Conservation (phyloP, 2,888 invertebrate genomes). For the Pogonocherus hispidulus region DNA sequence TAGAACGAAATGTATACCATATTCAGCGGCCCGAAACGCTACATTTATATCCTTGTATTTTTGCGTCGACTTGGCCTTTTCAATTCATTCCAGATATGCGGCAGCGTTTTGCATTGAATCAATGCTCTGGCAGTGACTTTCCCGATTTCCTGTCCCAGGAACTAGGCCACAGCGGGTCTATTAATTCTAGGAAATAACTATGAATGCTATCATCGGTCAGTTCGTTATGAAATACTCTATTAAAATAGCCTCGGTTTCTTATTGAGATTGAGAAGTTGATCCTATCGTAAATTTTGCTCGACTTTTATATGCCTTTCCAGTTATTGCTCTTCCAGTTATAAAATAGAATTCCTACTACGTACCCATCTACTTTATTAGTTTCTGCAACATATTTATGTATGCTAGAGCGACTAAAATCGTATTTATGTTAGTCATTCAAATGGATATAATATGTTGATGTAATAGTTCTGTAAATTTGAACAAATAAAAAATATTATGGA, state of each 20-base stretch:
- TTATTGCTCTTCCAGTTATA: too few species aligned
- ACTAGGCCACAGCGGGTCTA: conserved; percentile 24
- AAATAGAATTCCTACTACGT: too few species aligned
- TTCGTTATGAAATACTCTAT: conserved; percentile 31
- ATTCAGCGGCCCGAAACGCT: not conserved
- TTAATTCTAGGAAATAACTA: conserved; percentile 27
- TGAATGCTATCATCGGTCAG: conserved; percentile 30
- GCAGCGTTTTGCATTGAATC: conserved; percentile 27
- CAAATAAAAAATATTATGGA: too few species aligned
- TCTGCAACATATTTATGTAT: too few species aligned
- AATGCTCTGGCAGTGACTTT: conserved; percentile 31
- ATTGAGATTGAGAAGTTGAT: conserved; percentile 24
- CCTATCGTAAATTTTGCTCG: conserved; percentile 16
- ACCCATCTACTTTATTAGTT: too few species aligned
- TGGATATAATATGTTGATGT: too few species aligned
- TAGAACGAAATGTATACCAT: conserved; percentile 2
- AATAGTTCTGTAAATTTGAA: too few species aligned
- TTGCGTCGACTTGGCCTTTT: conserved; percentile 1
- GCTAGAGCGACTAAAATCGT: too few species aligned
- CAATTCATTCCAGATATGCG: conserved; percentile 15
- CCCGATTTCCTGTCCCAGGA: conserved; percentile 31
- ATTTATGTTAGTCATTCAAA: too few species aligned
- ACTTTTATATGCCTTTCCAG: conserved; percentile 4
- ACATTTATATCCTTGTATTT: conserved; percentile 24
- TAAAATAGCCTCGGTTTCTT: conserved; percentile 33